Base-by-base conservation (phyloP, 2,113 vertebrate genomes). In the Tretioscincus oriximinensis region DNA sequence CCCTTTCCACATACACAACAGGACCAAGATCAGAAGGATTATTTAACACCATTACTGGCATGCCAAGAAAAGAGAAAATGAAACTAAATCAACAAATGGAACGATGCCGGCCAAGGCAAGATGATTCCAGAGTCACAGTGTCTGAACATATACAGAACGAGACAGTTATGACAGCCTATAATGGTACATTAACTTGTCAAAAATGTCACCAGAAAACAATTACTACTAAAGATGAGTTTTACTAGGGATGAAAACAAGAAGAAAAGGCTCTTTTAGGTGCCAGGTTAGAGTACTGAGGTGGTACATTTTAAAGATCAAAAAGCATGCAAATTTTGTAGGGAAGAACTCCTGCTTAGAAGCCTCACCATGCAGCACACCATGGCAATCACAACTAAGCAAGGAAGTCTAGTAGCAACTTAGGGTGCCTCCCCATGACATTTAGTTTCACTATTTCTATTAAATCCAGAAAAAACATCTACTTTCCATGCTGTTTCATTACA, bases 81-180 rank as follows among this genome's bases (percentile, higher is more conserved):
- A 89, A 90, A 87, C 79, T 84, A 89, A 86, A 78, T 85, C 86
- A 90, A 90, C 85, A 91, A 87, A 82, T 66, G 69, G 67, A 83
- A 80, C 88, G 14, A 70, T 88, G 82, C 78, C 78, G 77, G 49
- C 61, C 78, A 51, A 82, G 64, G 58, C 31, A 78, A 82, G 45
- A 60, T 35, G 31, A 26, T 70, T 75, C 72, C 58, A 80, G 65
- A 76, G 65, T 49, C 65, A 26, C 73, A 47, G 2, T 69, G 73
- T 81, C 73, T 81, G 65, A 68, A 70, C 51, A 31, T 58, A 76
- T 9, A 60, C 18, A 58, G 58, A 79, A 45, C 41, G 67, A 71
- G 67, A 31, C 74, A 70, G 66, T 70, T n/a, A 82, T 49, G 65
- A 49, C 54, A 76, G 63, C 21, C 41, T 35, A 70, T 76, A 82